Base-by-base conservation (phyloP, 2,113 vertebrate genomes). In the Phaethon lepturus region DNA sequence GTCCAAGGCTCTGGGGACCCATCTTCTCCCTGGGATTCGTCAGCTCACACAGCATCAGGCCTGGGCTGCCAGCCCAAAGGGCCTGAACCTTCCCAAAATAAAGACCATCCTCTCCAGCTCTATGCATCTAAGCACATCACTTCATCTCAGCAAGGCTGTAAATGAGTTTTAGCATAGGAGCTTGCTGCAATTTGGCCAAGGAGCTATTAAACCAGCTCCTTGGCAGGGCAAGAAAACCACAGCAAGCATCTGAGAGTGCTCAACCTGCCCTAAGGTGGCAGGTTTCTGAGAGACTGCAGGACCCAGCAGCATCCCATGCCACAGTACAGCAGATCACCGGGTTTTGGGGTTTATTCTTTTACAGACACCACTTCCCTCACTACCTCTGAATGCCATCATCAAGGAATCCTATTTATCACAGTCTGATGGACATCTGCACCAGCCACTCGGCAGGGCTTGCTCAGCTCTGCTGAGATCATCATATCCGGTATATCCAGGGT, bases 281-380 rank as follows among this genome's bases (percentile, higher is more conserved):
- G 59, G 23, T 45, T 49, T 23, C 53, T 10, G 23, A 49, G 33
- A 52, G 45, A n/a, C 49, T 13, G 10, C 67, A 68, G 63, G 59
- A 50, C 42, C 11, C 83, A 93, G 59, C 47, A 90, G 53, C 74
- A 79, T 4, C 40, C 53, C 55, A 28, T 1, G 3, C 31, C 2
- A 0, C 20, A 2, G 1, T 3, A 55, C 44, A 64, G 66, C 0
- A 0, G 17, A 84, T 9, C 35, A 11, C 67, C 1, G 1, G 26
- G 14, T 26, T 49, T 9, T 3, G 13, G 11, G 2, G 1, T 9
- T 6, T 26, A 69, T 33, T 10, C 29, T 69, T 73, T 44, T 53
- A 78, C 16, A 80, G 31, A 68, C 0, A 0, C 83, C 0, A 0
- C 50, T 73, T 71, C 59, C 47, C 63, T 25, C 3, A 7, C 69